Evolutionary conservation across 2,113 vertebrate species (phyloP).

Genomic region (Psilopsiagon aurifrons): DNA sequence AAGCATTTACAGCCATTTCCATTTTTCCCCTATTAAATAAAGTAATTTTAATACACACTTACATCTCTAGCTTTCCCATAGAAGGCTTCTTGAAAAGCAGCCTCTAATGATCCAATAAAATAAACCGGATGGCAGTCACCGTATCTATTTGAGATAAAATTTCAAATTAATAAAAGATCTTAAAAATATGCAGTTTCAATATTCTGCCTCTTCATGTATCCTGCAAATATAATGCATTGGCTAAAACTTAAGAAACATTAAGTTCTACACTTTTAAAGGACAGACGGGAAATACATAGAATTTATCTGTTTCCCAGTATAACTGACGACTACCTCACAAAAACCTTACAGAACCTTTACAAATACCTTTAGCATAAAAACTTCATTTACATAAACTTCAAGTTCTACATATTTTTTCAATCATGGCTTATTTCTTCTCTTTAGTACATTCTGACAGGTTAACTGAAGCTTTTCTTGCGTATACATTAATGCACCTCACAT

Average conservation of each 20-base stretch:
- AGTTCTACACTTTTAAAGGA: not conserved
- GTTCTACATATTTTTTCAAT: not conserved
- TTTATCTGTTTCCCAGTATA: not conserved
- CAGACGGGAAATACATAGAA: not conserved
- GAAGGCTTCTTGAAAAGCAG: conserved; percentile 99
- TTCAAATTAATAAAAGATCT: not conserved
- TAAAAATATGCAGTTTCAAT: not conserved
- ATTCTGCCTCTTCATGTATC: not conserved
- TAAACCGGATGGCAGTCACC: conserved; percentile 98
- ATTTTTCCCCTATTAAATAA: not conserved
- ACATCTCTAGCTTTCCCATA: conserved; percentile 99
- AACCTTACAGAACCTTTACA: not conserved
- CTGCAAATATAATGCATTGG: not conserved
- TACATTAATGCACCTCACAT: not conserved
- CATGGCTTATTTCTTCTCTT: not conserved
- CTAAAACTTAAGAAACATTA: not conserved
- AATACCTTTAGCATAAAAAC: not conserved
- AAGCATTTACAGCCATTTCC: not conserved
- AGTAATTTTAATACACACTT: conserved; percentile 71
- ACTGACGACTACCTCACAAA: not conserved
- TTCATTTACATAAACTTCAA: not conserved
- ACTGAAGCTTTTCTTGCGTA: not conserved
- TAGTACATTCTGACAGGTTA: not conserved
- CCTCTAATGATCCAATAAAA: conserved; percentile 98
- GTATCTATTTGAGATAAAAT: conserved; percentile 81